A percentile compares a stretch with the other conserved stretches of the same genome.
These are phyloP conservation scores for Catharus ustulatus DNA, from an alignment of 2,797 vertebrate species.

Conservation along the genomic window DNA sequence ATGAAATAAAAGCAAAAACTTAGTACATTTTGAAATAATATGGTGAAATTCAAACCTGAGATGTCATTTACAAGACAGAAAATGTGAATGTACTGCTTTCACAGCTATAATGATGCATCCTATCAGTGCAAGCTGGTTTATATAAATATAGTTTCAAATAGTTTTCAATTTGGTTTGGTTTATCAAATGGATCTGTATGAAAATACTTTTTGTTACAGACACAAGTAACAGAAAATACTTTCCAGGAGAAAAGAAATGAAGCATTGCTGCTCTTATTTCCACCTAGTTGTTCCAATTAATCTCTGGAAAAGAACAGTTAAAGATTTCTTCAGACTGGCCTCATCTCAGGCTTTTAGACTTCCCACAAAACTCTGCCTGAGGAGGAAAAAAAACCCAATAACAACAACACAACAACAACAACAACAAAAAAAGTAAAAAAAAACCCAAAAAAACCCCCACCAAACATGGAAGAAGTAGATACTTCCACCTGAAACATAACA, in stretches of 20 bases:
- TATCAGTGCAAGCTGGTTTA: neutral
- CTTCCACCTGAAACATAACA: neutral
- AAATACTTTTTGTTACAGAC: neutral
- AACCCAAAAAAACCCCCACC: no score
- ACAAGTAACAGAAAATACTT: neutral
- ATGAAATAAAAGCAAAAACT: neutral
- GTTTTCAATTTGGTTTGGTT: neutral
- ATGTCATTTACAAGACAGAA: neutral
- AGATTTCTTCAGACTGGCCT: neutral
- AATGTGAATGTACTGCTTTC: neutral
- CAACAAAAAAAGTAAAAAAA: no score
- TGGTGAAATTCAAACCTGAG: neutral
- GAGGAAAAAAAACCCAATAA: no score
- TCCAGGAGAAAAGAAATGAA: neutral
- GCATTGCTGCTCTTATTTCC: neutral
- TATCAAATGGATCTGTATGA: neutral
- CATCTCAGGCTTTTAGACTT: neutral
- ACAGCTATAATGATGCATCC: neutral
- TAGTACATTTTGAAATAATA: neutral
- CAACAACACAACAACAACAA: no score
- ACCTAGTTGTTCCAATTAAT: neutral
- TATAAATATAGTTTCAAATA: neutral
- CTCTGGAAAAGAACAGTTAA: neutral
- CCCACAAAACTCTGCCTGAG: accelerated
- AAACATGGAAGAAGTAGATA: neutral